phyloP scores from a whole-genome alignment of 1,140 invertebrate genomes.

The Chrysopa pallens region DNA sequence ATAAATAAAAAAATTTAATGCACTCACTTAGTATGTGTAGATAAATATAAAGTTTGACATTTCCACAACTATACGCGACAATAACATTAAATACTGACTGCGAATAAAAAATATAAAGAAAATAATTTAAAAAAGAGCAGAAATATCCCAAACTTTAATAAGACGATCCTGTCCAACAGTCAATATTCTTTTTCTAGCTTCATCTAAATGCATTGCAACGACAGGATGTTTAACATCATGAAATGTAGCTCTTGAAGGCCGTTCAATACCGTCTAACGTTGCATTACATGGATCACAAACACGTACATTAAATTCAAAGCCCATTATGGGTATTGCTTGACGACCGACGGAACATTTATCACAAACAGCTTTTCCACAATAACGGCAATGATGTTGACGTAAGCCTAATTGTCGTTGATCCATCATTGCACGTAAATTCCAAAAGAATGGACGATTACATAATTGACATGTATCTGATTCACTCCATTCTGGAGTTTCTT shows the following conservation, averaged over 20 bases:
- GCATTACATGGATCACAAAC: slow-evolving; percentile 85
- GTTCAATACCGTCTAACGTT: slow-evolving; percentile 65
- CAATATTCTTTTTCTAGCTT: slow-evolving; percentile 62
- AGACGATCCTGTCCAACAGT: slow-evolving; percentile 88
- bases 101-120: too few relatives aligned
- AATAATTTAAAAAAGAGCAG: slow-evolving; percentile 23
- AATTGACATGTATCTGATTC: slow-evolving; percentile 87
- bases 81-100: too few relatives aligned
- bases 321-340: slow-evolving; percentile 83
- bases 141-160: slow-evolving; percentile 77
- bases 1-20: too few relatives aligned
- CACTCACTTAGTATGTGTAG: too few relatives aligned
- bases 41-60: too few relatives aligned
- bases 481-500: slow-evolving; percentile 87
- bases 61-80: too few relatives aligned
- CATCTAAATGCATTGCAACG: slow-evolving; percentile 75
- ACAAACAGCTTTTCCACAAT: slow-evolving; percentile 88
- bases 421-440: slow-evolving; percentile 97
- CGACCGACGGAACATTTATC: slow-evolving; percentile 77
- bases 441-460: slow-evolving; percentile 91
- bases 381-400: slow-evolving; percentile 76
- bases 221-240: slow-evolving; percentile 90
- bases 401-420: slow-evolving; percentile 82
- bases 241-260: slow-evolving; percentile 79
- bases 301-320: slow-evolving; percentile 93